A percentile compares a stretch with the other conserved stretches of the same genome.
Conservation (phyloP, 2,113 vertebrate species). For the Tetrao urogallus region DNA sequence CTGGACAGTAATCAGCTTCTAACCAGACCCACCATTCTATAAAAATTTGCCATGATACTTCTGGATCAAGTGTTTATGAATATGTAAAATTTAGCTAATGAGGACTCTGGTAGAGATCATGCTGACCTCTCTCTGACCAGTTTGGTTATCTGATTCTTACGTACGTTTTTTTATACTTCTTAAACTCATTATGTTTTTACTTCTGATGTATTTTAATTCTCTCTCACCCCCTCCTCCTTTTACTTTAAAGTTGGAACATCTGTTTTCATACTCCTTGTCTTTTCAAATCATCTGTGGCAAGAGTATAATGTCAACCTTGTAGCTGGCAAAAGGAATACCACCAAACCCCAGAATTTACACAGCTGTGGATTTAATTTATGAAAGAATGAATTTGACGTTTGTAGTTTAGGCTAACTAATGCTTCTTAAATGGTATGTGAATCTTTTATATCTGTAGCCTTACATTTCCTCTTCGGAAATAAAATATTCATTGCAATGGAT, state of each 20-base stretch:
- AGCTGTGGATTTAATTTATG: background rate
- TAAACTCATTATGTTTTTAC: background rate
- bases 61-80: background rate
- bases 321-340: background rate
- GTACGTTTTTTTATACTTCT: background rate
- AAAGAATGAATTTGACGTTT: background rate
- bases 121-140: background rate
- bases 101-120: background rate
- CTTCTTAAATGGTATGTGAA: background rate
- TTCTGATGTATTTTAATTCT: background rate
- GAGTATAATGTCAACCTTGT: background rate
- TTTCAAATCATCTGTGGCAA: background rate
- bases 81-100: background rate
- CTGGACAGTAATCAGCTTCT: background rate
- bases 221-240: background rate
- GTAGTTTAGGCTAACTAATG: constrained; percentile 13
- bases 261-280: background rate
- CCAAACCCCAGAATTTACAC: background rate
- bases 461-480: constrained; percentile 44
- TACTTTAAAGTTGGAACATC: background rate
- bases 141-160: background rate
- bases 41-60: background rate
- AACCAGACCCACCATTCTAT: background rate
- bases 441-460: constrained; percentile 32
- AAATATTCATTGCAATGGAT: constrained; percentile 62